phyloP scores from a whole-genome alignment of 2,797 vertebrate species.

The Hypotaenidia philippensis region DNA sequence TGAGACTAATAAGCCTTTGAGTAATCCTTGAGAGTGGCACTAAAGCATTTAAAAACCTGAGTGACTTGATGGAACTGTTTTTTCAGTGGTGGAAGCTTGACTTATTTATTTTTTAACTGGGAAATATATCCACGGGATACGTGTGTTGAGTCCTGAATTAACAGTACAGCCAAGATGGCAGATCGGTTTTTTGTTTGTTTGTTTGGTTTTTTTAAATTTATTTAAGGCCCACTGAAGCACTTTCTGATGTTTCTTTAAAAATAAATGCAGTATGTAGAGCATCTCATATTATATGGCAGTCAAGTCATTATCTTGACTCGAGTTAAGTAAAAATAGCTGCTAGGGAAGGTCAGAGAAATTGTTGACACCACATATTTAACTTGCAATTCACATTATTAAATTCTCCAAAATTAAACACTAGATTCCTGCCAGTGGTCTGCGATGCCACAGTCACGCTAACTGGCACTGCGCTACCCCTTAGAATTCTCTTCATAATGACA shows the following conservation, averaged over 20 bases:
- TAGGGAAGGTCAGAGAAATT: not conserved
- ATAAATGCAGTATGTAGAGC: not conserved
- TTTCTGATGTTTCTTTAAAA: not conserved
- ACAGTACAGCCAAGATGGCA: not conserved
- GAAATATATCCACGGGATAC: not conserved
- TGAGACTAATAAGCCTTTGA: not conserved
- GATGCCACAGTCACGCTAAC: not conserved
- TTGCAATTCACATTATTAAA: not conserved
- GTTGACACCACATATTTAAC: not conserved
- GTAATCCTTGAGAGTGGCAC: not conserved
- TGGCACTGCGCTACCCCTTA: not conserved
- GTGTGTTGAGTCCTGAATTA: not conserved
- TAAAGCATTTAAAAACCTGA: not conserved
- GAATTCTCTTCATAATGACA: not conserved
- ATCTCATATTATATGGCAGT: not conserved
- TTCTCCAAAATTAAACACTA: slow-evolving; percentile 5
- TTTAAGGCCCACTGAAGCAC: not conserved
- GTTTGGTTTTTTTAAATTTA: not conserved
- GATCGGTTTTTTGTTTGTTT: not conserved
- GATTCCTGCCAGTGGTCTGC: not conserved
- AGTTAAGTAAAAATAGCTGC: slow-evolving; percentile 1
- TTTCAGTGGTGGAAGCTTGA: not conserved
- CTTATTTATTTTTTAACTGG: not conserved
- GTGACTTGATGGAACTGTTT: not conserved
- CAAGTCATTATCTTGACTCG: not conserved